Percentiles rank a stretch among this genome's conserved stretches.
Evolutionary conservation across 1,140 invertebrate species (phyloP).

Genomic region (Trialeurodes vaporariorum): DNA sequence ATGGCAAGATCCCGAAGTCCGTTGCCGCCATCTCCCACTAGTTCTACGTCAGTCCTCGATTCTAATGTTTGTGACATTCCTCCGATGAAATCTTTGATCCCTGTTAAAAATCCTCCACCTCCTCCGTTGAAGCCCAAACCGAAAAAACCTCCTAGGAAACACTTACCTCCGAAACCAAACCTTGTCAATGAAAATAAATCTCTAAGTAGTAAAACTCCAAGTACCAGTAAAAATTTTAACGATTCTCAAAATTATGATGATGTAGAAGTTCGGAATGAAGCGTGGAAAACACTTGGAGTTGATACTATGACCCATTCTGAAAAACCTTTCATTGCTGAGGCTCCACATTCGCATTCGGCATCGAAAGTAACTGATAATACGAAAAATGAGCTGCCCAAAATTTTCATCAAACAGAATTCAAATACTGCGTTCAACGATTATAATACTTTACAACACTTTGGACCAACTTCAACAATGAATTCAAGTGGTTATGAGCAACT

Average conservation of each 20-base stretch:
- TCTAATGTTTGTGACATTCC: constrained; percentile 31
- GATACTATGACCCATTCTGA: constrained; percentile 41
- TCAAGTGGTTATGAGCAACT: constrained; percentile 57
- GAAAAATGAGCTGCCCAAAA: constrained; percentile 2
- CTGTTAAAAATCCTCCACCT: constrained; percentile 5
- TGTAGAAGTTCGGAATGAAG: constrained; percentile 54
- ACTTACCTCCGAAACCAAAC: constrained; percentile 19
- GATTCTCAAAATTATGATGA: constrained; percentile 41
- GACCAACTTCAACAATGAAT: constrained; percentile 52
- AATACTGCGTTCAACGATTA: constrained; percentile 36
- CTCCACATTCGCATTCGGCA: not conserved
- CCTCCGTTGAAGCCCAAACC: constrained; percentile 40
- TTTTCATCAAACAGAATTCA: constrained; percentile 10
- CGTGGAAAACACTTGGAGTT: constrained; percentile 64
- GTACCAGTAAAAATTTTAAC: not conserved
- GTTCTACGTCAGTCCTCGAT: constrained; percentile 33
- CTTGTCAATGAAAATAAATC: constrained; percentile 4
- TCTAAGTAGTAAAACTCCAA: not conserved
- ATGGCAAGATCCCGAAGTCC: constrained; percentile 52
- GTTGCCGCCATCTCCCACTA: constrained; percentile 51
- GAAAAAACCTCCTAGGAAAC: constrained; percentile 50
- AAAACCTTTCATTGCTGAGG: constrained; percentile 2
- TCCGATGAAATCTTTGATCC: constrained; percentile 17
- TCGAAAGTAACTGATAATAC: not conserved
- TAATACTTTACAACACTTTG: constrained; percentile 66